These are phyloP conservation scores for Synanthedon tipuliformis DNA, from an alignment of 2,888 invertebrate genomes.

Conservation along the genomic window DNA sequence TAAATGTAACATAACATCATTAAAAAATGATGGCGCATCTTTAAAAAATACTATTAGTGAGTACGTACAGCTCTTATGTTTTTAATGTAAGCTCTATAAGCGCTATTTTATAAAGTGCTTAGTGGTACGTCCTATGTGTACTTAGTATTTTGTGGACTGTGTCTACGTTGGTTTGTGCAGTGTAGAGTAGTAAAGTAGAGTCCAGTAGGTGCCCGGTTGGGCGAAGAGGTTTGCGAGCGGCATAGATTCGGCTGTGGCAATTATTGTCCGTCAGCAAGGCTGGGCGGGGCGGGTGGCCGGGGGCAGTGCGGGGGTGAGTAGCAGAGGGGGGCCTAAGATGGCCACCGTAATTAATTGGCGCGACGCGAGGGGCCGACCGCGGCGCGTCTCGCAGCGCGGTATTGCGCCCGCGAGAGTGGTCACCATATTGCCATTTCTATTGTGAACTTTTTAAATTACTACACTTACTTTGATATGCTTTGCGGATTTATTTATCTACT, in stretches of 20 bases:
- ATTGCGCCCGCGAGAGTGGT: slow-evolving; percentile 47
- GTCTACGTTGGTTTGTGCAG: neutral
- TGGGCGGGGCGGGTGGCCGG: slow-evolving; percentile 15
- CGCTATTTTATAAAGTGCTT: too few relatives aligned
- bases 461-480: too few relatives aligned
- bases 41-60: too few relatives aligned
- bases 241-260: slow-evolving; percentile 52
- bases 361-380: slow-evolving; percentile 68
- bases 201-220: slow-evolving; percentile 2
- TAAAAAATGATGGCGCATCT: too few relatives aligned
- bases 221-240: slow-evolving; percentile 21
- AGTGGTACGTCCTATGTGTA: too few relatives aligned
- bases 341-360: slow-evolving; percentile 71
- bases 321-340: slow-evolving; percentile 51
- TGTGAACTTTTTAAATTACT: neutral
- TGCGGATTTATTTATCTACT: too few relatives aligned
- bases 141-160: too few relatives aligned
- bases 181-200: neutral
- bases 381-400: slow-evolving; percentile 62
- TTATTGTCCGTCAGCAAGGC: slow-evolving; percentile 60
- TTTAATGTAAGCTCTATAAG: too few relatives aligned
- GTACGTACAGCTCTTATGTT: too few relatives aligned
- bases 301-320: slow-evolving; percentile 14
- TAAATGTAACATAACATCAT: too few relatives aligned
- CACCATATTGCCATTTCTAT: slow-evolving; percentile 6